Base-by-base conservation (phyloP, 2,113 vertebrate genomes). In the Actenoides hombroni region DNA sequence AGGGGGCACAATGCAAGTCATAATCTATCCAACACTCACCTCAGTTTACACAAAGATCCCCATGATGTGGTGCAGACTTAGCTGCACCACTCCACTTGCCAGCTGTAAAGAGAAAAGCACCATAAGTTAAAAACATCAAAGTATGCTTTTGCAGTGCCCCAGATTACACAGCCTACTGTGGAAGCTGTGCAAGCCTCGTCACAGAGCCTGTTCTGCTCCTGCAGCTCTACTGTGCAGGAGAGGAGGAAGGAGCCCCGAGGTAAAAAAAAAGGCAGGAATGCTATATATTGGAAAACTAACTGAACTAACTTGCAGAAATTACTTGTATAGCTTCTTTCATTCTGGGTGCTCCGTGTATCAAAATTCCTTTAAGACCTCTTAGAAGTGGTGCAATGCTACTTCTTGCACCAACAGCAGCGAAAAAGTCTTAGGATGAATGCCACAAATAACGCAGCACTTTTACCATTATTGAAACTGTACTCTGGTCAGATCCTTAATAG, bases 61-160 rank as follows among this genome's bases (percentile, higher is more conserved):
- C 78, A 12, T 96, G 97, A 97, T 75, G 84, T 14, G 95, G 90
- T 87, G 93, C 97, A 98, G 97, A 69, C 92, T 94, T 88, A 88
- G 92, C 88, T 83, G 86, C 42, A 81, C 84, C 70, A 53, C 61
- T 94, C 93, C 71, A 56, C 53, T 93, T 68, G 89, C 91, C 92
- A 86, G 92, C 95, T 96, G 90, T 60, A 61, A 92, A 65, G 74
- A 67, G 69, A 83, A 89, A 93, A 91, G 67, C 69, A 49, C 63
- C 85, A 13, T 82, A 79, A 90, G 42, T 94, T 80, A 54, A 61
- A 94, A 94, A 92, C 83, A 92, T 79, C 85, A 86, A 91, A 91
- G 88, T 39, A 8, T 5, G 65, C 29, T 54, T 74, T 49, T 28
- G 37, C 2, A 1, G 60, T 90, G 67, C 63, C 69, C 89, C 83